Conservation (phyloP, 2,113 vertebrate genomes). For the Rhinopomastus cyanomelas region DNA sequence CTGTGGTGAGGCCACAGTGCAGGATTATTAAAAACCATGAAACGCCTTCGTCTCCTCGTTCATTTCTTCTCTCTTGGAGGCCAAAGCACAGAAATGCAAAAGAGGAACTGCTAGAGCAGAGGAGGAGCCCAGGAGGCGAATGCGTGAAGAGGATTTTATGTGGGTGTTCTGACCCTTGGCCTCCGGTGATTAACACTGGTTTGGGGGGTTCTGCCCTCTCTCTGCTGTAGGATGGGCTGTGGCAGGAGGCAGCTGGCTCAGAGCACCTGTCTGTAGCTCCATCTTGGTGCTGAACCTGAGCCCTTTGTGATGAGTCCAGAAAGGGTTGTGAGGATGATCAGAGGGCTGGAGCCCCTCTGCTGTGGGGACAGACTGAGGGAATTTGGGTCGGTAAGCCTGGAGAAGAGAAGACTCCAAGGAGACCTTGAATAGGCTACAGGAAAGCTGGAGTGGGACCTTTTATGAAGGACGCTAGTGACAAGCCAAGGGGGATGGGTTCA, state of each 20-base stretch:
- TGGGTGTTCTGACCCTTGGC: background rate
- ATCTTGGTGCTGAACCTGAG: background rate
- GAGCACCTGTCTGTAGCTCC: background rate
- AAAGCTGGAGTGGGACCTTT: no score
- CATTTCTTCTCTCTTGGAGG: constrained; percentile 20
- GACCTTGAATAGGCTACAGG: no score
- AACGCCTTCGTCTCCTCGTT: constrained; percentile 55
- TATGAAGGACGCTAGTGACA: no score
- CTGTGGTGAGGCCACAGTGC: constrained; percentile 89
- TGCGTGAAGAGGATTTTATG: background rate
- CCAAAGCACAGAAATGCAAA: background rate
- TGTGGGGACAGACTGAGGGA: no score
- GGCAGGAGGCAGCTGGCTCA: background rate
- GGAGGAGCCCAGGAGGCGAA: fast-evolving
- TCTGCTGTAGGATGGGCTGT: background rate
- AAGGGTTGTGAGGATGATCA: no score
- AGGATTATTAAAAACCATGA: constrained; percentile 87
- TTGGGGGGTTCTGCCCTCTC: background rate
- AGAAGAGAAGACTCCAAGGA: no score
- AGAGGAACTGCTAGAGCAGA: background rate
- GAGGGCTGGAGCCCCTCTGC: no score
- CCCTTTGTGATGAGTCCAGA: no score
- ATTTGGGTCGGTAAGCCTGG: no score
- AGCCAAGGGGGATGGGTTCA: no score
- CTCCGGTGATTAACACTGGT: background rate